Percentiles rank a stretch among this genome's conserved stretches.
Conservation (phyloP, 2,797 vertebrate genomes). For the Cichlasoma orientale region DNA sequence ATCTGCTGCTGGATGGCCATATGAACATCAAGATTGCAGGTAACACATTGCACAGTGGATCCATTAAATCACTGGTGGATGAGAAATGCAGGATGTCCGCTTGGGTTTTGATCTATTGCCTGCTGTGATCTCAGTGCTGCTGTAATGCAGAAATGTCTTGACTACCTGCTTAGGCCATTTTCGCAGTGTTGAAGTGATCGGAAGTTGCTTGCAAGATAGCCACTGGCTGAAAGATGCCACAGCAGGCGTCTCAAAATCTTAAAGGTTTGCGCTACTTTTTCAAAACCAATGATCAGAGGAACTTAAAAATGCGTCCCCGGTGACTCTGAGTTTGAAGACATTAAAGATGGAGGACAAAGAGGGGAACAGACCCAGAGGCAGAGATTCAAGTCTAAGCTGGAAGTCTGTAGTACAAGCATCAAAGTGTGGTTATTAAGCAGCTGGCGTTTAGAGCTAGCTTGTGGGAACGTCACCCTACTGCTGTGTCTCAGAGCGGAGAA, state of each 20-base stretch:
- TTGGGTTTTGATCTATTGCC: slow-evolving; percentile 29
- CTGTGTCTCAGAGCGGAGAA: slow-evolving; percentile 25
- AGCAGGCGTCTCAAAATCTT: slow-evolving; percentile 15
- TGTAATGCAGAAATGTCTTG: slow-evolving; percentile 51
- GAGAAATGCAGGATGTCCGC: slow-evolving; percentile 12
- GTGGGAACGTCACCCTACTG: slow-evolving; percentile 56
- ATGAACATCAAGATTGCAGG: slow-evolving; percentile 99
- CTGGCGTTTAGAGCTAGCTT: slow-evolving; percentile 56
- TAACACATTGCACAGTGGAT: slow-evolving; percentile 34
- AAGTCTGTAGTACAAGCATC: slow-evolving; percentile 48
- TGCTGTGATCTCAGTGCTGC: slow-evolving; percentile 38
- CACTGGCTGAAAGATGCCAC: slow-evolving; percentile 22
- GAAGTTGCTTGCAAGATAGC: slow-evolving; percentile 27
- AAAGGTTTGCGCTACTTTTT: slow-evolving; percentile 31
- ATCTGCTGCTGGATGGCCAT: slow-evolving; percentile 92
- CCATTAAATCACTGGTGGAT: background rate
- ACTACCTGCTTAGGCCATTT: slow-evolving; percentile 49
- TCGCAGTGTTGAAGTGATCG: slow-evolving; percentile 49
- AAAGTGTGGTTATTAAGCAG: slow-evolving; percentile 56
- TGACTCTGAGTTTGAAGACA: slow-evolving; percentile 11
- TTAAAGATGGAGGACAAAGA: slow-evolving; percentile 8
- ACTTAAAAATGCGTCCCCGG: background rate
- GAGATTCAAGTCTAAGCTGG: slow-evolving; percentile 34
- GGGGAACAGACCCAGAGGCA: slow-evolving; percentile 8
- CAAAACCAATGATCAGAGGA: slow-evolving; percentile 4